Evolutionary conservation across 2,797 vertebrate genomes (phyloP).

Genomic region (Iguana delicatissima): DNA sequence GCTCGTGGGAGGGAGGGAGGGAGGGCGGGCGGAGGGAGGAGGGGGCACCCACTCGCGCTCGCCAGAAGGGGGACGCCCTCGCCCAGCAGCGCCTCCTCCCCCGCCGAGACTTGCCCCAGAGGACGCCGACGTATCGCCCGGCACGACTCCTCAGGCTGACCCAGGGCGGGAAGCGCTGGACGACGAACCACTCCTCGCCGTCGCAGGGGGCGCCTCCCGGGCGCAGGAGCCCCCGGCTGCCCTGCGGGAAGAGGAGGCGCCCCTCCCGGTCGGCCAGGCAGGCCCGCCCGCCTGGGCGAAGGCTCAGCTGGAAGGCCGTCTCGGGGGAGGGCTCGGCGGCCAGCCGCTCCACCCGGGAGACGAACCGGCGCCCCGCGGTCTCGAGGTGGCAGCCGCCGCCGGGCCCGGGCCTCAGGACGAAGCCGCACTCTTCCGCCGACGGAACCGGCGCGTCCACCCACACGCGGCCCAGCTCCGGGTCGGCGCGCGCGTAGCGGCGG

Average conservation of each 20-base stretch:
- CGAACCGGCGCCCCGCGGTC: slow-evolving; percentile 67
- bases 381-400: slow-evolving; percentile 61
- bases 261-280: slow-evolving; percentile 65
- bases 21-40: too few relatives aligned
- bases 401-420: slow-evolving; percentile 56
- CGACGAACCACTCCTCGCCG: slow-evolving; percentile 69
- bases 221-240: slow-evolving; percentile 59
- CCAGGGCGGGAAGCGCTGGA: slow-evolving; percentile 68
- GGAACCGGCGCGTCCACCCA: slow-evolving; percentile 69
- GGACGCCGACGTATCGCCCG: slow-evolving; percentile 59
- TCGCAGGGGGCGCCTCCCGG: slow-evolving; percentile 54
- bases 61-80: too few relatives aligned
- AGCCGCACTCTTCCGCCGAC: slow-evolving; percentile 68
- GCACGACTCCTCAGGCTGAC: slow-evolving; percentile 63
- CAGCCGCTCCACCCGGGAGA: slow-evolving; percentile 66
- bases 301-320: slow-evolving; percentile 71
- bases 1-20: neutral
- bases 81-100: neutral
- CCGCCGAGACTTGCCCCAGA: slow-evolving; percentile 63
- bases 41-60: too few relatives aligned
- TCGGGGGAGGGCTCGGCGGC: slow-evolving; percentile 53
- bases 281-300: slow-evolving; percentile 59
- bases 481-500: slow-evolving; percentile 63
- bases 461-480: slow-evolving; percentile 55
- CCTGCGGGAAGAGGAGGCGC: slow-evolving; percentile 68